Evolutionary conservation across 1,140 invertebrate species (phyloP).

Genomic region (Leptinotarsa lineolata): DNA sequence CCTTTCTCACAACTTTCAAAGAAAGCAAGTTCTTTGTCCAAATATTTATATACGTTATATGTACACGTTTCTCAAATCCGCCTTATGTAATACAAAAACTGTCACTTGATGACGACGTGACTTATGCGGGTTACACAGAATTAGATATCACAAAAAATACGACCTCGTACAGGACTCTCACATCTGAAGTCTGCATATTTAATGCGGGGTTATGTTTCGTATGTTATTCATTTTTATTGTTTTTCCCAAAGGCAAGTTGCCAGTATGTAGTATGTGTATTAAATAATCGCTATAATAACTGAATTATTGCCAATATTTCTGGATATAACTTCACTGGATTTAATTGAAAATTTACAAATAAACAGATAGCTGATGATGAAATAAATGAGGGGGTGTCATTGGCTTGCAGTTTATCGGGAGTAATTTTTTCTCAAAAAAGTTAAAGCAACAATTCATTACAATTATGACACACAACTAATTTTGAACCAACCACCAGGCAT

Average conservation of each 20-base stretch:
- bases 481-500: no score
- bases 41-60: background rate
- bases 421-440: no score
- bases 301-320: background rate
- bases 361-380: no score
- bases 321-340: background rate
- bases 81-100: background rate
- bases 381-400: no score
- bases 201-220: no score
- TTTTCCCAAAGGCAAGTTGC: background rate
- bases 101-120: background rate
- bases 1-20: background rate
- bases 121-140: background rate
- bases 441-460: no score
- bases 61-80: background rate
- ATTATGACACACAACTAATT: no score
- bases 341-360: no score
- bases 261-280: background rate
- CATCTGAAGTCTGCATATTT: conserved; percentile 3
- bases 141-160: background rate
- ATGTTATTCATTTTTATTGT: no score
- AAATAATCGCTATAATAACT: background rate
- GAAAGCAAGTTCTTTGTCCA: background rate
- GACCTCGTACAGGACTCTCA: background rate
- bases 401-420: no score